phyloP scores from a whole-genome alignment of 2,113 vertebrate genomes.

The Nesogale talazaci region DNA sequence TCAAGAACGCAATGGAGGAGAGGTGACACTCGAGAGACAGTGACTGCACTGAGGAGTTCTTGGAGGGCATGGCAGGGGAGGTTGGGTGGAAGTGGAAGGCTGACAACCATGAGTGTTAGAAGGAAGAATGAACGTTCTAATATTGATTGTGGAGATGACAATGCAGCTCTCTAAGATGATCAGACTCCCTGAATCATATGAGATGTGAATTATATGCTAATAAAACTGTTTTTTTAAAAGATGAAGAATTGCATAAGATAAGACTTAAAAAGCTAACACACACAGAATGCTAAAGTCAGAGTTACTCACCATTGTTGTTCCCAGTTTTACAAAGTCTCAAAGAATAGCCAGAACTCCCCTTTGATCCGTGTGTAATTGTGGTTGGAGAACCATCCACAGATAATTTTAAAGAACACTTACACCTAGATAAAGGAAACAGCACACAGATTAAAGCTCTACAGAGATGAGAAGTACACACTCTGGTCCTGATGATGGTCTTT shows the following conservation, averaged over 20 bases:
- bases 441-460: not conserved
- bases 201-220: too few species aligned
- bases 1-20: not conserved
- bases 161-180: too few species aligned
- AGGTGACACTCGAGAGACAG: not conserved
- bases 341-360: conserved; percentile 86
- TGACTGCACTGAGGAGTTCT: too few species aligned
- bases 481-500: not conserved
- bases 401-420: conserved; percentile 85
- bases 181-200: too few species aligned
- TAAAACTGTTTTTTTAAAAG: not conserved
- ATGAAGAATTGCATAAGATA: not conserved
- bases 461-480: not conserved
- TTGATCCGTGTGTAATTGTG: conserved; percentile 73
- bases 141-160: too few species aligned
- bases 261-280: not conserved
- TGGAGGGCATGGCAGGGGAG: too few species aligned
- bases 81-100: too few species aligned
- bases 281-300: not conserved
- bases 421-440: conserved; percentile 44
- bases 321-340: conserved; percentile 84
- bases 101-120: too few species aligned
- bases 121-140: too few species aligned
- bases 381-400: conserved; percentile 84
- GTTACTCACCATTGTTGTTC: conserved; percentile 76